Evolutionary conservation across 2,113 vertebrate genomes (phyloP), one percentile per base, ranked within the genome.

Genomic region (Xiphias gladius): DNA sequence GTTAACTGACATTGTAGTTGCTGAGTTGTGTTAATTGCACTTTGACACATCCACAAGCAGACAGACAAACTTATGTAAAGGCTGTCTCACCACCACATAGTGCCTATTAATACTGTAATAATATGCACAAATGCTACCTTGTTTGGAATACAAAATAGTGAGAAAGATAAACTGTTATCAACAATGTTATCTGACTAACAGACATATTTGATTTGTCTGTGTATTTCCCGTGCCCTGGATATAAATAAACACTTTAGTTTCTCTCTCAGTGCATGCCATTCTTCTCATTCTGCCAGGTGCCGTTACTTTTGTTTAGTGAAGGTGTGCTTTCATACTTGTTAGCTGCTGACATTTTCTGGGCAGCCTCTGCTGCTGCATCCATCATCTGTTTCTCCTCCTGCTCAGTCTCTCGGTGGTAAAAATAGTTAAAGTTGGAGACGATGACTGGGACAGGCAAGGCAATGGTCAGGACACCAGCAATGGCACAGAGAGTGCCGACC

Each of bases 361-460:
- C 92, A 37, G 93, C 95, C 19, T 97, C 96, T 30, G 93, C 91
- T 13, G 97, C 97, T 30, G 92, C 94, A 0, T 97, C 96, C 74
- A 97, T 93, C 46, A 94, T 90, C 6, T 95, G 96, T 80, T 97
- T 97, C 71, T 99, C 97, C 46, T 97, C 96, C 0, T 98, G 97
- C 91, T 97, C 97, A 0, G 97, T 97, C 94, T 98, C 97, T 1
- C 97, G 93, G 92, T 99, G 98, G 94, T 99, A 99, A 94, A 99
- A 99, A 63, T 99, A 99, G 91, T 99, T 99, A 91, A 99, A 99
- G 83, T 99, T 99, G 12, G 98, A 99, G 88, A 99, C 98, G 4
- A 99, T 99, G 90, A 99, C 98, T 0, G 98, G 98, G 22, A 99
- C 98, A 0, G 98, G 98, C 13, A 99, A 95, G 0, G 98, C 98